These are phyloP conservation scores for Rhynchonycteris naso DNA, from an alignment of 2,797 vertebrate genomes.

Conservation along the genomic window DNA sequence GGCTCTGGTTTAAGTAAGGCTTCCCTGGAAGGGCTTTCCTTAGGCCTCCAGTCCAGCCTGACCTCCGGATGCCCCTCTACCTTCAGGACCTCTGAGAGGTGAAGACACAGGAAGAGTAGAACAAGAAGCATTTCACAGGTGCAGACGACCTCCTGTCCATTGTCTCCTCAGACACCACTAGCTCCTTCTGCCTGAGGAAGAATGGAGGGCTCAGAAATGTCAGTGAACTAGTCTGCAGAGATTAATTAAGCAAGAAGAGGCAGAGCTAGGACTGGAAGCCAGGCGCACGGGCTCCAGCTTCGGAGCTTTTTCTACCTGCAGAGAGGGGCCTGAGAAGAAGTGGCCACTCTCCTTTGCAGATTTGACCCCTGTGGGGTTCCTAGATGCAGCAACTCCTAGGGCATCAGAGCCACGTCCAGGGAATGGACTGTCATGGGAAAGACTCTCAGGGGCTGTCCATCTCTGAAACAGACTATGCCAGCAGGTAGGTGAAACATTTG, in stretches of 20 bases:
- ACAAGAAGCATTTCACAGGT: neutral
- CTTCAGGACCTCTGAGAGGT: neutral
- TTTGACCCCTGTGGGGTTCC: accelerated
- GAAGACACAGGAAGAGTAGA: neutral
- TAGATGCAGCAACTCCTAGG: neutral
- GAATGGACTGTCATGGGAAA: neutral
- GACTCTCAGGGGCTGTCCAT: neutral
- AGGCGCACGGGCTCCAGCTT: neutral
- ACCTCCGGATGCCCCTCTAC: neutral
- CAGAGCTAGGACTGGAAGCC: neutral
- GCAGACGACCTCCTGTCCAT: neutral
- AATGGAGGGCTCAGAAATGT: neutral
- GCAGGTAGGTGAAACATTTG: neutral
- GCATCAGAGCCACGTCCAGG: neutral
- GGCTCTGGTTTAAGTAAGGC: neutral
- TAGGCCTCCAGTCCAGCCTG: neutral
- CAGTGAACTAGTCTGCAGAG: neutral
- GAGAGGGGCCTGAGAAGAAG: neutral
- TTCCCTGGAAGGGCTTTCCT: neutral
- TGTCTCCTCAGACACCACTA: neutral
- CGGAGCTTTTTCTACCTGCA: neutral
- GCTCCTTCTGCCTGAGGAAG: neutral
- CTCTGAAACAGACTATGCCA: neutral
- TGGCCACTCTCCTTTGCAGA: neutral
- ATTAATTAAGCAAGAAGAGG: neutral